phyloP scores from a whole-genome alignment of 2,797 vertebrate genomes.

The Tiaroga cobitis region DNA sequence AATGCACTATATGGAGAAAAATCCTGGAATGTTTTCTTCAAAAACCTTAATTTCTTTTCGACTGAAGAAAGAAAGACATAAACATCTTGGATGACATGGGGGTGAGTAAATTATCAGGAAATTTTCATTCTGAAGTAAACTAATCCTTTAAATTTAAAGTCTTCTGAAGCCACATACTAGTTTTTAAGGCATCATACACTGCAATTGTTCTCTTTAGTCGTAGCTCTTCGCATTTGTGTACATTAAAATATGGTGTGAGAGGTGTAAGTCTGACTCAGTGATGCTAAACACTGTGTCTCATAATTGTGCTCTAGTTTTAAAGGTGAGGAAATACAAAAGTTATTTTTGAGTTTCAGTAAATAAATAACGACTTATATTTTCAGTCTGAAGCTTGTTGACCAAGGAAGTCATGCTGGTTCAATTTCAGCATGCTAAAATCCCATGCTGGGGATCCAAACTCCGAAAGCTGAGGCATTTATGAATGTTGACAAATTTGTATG shows the following conservation, averaged over 20 bases:
- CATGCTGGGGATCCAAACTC: neutral
- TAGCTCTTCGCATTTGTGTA: neutral
- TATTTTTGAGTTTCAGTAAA: neutral
- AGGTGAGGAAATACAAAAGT: neutral
- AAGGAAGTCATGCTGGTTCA: neutral
- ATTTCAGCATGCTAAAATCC: neutral
- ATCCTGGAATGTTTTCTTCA: no score
- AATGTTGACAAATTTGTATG: neutral
- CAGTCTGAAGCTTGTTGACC: neutral
- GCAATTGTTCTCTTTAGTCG: neutral
- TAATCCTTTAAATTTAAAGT: neutral
- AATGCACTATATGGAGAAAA: no score
- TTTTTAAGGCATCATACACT: neutral
- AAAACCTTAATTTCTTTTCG: no score
- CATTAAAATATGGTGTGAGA: neutral
- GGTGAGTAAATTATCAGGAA: no score
- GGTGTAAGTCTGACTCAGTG: neutral
- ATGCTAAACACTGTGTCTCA: neutral
- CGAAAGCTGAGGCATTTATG: neutral
- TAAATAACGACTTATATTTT: neutral
- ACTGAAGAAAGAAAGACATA: no score
- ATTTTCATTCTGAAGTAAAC: no score
- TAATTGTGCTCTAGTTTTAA: neutral
- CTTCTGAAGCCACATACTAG: neutral
- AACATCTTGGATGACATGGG: no score